Conservation (phyloP, 2,888 invertebrate species). For the Diplolepis rosae region DNA sequence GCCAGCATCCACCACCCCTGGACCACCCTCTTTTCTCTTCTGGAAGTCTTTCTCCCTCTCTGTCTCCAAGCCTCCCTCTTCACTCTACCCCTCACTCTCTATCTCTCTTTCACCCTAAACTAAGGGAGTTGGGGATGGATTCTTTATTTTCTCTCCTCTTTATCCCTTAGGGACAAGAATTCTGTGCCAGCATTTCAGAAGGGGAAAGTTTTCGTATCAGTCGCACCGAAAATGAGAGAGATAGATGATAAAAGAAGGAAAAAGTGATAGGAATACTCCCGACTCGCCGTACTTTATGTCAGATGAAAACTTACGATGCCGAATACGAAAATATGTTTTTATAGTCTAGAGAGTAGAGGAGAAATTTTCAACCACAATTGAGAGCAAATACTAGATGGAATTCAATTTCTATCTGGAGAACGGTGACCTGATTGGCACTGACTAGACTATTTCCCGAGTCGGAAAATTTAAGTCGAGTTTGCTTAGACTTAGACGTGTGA, state of each 20-base stretch:
- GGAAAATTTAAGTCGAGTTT: not conserved
- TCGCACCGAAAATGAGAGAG: constrained; percentile 15
- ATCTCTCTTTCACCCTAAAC: too few species aligned
- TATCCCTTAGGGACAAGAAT: constrained; percentile 1
- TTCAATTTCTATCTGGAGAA: not conserved
- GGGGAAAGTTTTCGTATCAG: constrained; percentile 41
- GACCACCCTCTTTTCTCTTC: constrained; percentile 53
- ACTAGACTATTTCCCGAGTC: constrained; percentile 13
- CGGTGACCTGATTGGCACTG: not conserved
- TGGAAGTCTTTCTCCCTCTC: constrained; percentile 6
- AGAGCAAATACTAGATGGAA: not conserved
- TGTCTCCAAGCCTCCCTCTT: constrained; percentile 32
- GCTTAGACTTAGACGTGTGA: not conserved
- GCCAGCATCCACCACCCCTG: constrained; percentile 67
- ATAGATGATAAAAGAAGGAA: constrained; percentile 2
- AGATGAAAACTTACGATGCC: not conserved
- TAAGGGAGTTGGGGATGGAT: too few species aligned
- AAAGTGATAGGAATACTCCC: constrained; percentile 9
- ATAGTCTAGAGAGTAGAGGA: not conserved
- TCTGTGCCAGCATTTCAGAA: constrained; percentile 12
- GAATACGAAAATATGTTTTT: constrained; percentile 22
- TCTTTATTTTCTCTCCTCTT: constrained; percentile 34
- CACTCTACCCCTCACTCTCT: constrained; percentile 55
- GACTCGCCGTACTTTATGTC: not conserved
- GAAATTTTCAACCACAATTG: not conserved